A percentile compares a stretch with the other conserved stretches of the same genome.
Evolutionary conservation across 2,113 vertebrate genomes (phyloP).

Genomic region (Falco punctatus): DNA sequence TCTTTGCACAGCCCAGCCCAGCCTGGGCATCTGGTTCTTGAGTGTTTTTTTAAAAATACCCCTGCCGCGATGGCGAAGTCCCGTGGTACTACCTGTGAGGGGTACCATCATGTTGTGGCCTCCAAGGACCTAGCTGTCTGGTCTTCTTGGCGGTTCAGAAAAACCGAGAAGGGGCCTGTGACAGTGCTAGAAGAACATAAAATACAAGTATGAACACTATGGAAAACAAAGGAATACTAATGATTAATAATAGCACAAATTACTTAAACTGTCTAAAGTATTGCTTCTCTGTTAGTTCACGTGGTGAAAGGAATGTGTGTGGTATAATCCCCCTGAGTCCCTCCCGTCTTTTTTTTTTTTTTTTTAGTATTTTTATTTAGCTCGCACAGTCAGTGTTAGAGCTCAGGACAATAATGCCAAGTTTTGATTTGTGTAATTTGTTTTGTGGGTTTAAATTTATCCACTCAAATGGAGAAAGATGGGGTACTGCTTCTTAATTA

Average conservation of each 20-base stretch:
- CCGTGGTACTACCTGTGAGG: not conserved
- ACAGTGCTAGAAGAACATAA: not conserved
- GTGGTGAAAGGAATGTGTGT: not conserved
- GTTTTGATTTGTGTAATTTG: not conserved
- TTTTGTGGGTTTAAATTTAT: slow-evolving; percentile 23
- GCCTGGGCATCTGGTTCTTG: not conserved
- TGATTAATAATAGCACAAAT: not conserved
- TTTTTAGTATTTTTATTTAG: not conserved
- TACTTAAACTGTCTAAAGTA: not conserved
- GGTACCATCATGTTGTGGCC: rapidly evolving
- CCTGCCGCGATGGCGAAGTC: not conserved
- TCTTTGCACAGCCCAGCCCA: not conserved
- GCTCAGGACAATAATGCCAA: not conserved
- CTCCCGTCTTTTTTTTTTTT: not conserved
- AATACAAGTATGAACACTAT: not conserved
- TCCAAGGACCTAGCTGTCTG: not conserved
- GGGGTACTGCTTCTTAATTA: slow-evolving; percentile 16
- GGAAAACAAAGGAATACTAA: not conserved
- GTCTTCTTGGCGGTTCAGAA: not conserved
- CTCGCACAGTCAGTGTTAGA: not conserved
- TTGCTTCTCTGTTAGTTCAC: not conserved
- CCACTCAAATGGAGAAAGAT: not conserved
- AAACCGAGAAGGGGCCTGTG: not conserved
- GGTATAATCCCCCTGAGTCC: not conserved
- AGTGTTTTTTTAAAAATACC: not conserved